phyloP scores from a whole-genome alignment of 92 coral and sea anemone genomes.

The Palythoa caribaeorum region DNA sequence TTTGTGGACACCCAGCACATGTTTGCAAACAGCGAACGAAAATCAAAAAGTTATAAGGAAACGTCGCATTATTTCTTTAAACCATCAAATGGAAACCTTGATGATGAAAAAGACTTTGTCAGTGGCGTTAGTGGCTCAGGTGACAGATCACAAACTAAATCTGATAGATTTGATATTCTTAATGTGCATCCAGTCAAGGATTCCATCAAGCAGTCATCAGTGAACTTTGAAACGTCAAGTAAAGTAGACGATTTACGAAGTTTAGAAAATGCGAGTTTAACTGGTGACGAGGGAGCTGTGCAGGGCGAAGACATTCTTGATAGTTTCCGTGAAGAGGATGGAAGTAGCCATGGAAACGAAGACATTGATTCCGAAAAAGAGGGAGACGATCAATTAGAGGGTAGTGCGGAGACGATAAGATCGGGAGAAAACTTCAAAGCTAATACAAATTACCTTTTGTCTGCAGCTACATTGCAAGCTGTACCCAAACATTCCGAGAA shows the following conservation, averaged over 20 bases:
- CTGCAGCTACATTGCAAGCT: neutral
- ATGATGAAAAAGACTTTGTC: neutral
- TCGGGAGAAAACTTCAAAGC: neutral
- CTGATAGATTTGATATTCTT: neutral
- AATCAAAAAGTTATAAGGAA: neutral
- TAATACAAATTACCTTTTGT: neutral
- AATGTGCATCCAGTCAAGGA: neutral
- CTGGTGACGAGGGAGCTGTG: slow-evolving; percentile 39
- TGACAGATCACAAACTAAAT: neutral
- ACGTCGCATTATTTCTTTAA: neutral
- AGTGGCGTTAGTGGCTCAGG: neutral
- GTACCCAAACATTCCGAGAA: neutral
- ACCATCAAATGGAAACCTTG: neutral
- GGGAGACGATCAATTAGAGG: neutral
- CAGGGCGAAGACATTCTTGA: slow-evolving; percentile 4
- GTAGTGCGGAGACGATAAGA: neutral
- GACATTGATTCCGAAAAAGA: neutral
- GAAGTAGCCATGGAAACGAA: neutral
- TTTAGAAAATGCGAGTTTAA: slow-evolving; percentile 19
- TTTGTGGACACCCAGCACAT: slow-evolving; percentile 33
- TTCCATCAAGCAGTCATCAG: neutral
- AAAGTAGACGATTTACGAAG: neutral
- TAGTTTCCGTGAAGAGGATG: neutral
- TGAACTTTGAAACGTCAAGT: no score
- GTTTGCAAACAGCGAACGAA: slow-evolving; percentile 25